Conservation (phyloP, 2,797 vertebrate genomes). For the Chaenodraco wilsoni region DNA sequence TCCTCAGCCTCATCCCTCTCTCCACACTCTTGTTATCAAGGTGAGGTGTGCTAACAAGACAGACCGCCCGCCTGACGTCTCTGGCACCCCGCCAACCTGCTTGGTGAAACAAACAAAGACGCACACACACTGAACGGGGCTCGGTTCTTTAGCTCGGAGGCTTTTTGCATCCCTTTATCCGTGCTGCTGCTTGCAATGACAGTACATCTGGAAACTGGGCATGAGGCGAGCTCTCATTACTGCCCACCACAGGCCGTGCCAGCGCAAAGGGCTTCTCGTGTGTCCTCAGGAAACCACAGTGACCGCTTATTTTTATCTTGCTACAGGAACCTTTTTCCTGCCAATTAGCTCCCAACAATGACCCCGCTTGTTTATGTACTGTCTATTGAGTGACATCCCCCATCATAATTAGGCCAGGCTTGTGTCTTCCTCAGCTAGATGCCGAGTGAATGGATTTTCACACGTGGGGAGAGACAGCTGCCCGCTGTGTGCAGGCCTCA, state of each 20-base stretch:
- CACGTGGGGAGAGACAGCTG: slow-evolving; percentile 62
- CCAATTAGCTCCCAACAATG: slow-evolving; percentile 80
- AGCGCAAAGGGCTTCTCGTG: slow-evolving; percentile 56
- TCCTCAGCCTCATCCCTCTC: slow-evolving; percentile 67
- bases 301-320: slow-evolving; percentile 74
- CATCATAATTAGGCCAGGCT: slow-evolving; percentile 69
- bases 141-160: slow-evolving; percentile 66
- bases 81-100: slow-evolving; percentile 70
- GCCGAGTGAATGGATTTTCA: slow-evolving; percentile 70
- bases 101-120: slow-evolving; percentile 9
- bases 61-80: slow-evolving; percentile 69
- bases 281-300: slow-evolving; percentile 72
- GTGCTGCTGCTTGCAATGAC: slow-evolving; percentile 51
- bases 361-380: slow-evolving; percentile 77
- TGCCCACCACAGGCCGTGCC: slow-evolving; percentile 70
- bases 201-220: slow-evolving; percentile 67
- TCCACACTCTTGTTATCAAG: slow-evolving; percentile 77
- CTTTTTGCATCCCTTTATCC: slow-evolving; percentile 53
- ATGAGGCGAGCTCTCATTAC: slow-evolving; percentile 75
- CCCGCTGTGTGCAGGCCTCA: slow-evolving; percentile 54
- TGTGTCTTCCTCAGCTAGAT: slow-evolving; percentile 54
- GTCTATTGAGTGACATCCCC: slow-evolving; percentile 76
- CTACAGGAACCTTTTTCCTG: slow-evolving; percentile 73
- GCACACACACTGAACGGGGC: slow-evolving; percentile 57
- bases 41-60: slow-evolving; percentile 80